Conservation (phyloP, 2,113 vertebrate genomes). For the Seriola rivoliana region DNA sequence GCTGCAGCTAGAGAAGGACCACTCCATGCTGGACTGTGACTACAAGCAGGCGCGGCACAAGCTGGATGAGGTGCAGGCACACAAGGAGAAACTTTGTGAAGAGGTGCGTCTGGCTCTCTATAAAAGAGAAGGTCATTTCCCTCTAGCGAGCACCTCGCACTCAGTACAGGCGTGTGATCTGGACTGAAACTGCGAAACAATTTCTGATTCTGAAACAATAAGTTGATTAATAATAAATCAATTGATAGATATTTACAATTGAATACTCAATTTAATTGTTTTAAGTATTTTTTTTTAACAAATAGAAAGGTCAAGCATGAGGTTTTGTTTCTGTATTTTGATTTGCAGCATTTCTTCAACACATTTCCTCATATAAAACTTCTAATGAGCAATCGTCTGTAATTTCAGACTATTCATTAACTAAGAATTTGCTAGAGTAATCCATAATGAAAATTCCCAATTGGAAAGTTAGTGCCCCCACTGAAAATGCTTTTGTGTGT, state of each 20-base stretch:
- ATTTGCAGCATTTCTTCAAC: neutral
- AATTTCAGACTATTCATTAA: neutral
- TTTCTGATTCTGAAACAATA: neutral
- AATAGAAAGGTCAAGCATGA: no score
- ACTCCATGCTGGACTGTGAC: conserved; percentile 94
- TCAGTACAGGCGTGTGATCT: no score
- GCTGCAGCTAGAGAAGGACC: conserved; percentile 92
- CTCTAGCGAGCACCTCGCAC: neutral
- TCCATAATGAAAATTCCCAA: neutral
- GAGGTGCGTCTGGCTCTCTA: conserved; percentile 86
- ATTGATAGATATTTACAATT: no score
- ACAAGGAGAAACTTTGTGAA: conserved; percentile 90
- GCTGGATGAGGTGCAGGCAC: conserved; percentile 88
- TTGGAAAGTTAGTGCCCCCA: neutral
- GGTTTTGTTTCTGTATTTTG: no score
- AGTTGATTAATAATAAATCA: no score
- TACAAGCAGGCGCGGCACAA: conserved; percentile 91
- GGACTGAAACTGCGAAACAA: neutral
- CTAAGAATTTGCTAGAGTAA: no score
- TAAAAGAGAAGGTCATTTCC: neutral
- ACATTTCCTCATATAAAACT: neutral
- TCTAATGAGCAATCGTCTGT: neutral
- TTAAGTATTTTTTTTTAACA: no score
- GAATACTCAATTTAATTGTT: no score
- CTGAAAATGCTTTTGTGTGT: neutral